Base-by-base conservation (phyloP, 2,113 vertebrate genomes). In the Catharus fuscescens region DNA sequence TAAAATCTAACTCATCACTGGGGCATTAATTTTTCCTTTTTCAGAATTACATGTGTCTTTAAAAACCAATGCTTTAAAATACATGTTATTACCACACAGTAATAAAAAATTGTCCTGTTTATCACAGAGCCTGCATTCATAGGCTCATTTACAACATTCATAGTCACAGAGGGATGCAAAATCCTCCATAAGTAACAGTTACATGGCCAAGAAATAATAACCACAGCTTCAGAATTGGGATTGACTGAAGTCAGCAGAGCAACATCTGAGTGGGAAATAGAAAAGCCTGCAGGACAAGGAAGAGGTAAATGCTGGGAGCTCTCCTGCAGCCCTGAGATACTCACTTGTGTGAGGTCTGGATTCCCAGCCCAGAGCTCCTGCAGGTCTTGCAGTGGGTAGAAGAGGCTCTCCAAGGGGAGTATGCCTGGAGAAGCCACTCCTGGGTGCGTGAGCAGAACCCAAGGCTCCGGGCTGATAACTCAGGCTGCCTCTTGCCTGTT, bases 361-460 rank as follows among this genome's bases (percentile, higher is more conserved):
- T 34, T 18, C 11, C 13, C 29, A 52, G 26, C 14, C 47, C 67
- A n/a, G 57, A 47, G 50, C 11, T 67, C 34, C 25, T 61, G 38
- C 10, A 64, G 19, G 21, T 26, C 28, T 56, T 59, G 18, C 42
- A 20, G 1, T 6, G 3, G 1, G 10, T 45, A 48, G 28, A 45
- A 25, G 13, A 53, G 36, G 40, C 14, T 80, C 23, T 52, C 19
- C 1, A 0, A 28, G 21, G 24, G 9, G 17, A 60, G 19, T 0
- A 0, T 28, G 16, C 8, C 42, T 60, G 44, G n/a, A 61, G 52
- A 81, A 88, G 65, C n/a, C 28, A 40, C 3, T 4, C 26, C 52
- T 1, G 2, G 52, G n/a, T 29, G 48, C 0, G 1, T 26, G 32
- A 61, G 13, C 36, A 74, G 47, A 15, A 53, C 21, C 20, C 8